A percentile compares a stretch with the other conserved stretches of the same genome.
Conservation (phyloP, 2,888 invertebrate species). For the Nemotelus pantherinus region DNA sequence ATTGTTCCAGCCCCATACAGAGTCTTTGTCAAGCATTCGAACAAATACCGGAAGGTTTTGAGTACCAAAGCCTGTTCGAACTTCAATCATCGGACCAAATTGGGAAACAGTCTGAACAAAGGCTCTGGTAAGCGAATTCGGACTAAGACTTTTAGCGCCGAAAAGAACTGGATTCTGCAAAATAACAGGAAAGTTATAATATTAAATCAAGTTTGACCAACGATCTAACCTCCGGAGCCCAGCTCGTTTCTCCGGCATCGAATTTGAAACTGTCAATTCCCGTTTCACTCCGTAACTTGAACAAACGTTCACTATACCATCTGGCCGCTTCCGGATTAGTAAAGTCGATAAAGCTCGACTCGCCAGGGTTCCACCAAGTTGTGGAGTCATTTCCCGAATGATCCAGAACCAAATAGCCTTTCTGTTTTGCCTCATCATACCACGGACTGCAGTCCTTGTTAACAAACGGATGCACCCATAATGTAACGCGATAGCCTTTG, state of each 20-base stretch:
- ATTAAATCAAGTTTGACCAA: background rate
- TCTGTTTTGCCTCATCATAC: slow-evolving; percentile 68
- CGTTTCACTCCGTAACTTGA: slow-evolving; percentile 68
- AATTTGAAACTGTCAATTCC: slow-evolving; percentile 81
- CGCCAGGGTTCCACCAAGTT: slow-evolving; percentile 66
- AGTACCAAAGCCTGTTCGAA: slow-evolving; percentile 71
- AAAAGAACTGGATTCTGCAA: slow-evolving; percentile 68
- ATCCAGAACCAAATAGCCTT: slow-evolving; percentile 67
- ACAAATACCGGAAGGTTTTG: slow-evolving; percentile 75
- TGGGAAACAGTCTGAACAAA: slow-evolving; percentile 68
- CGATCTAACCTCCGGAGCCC: slow-evolving; percentile 66
- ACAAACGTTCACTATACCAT: slow-evolving; percentile 68
- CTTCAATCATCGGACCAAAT: slow-evolving; percentile 73
- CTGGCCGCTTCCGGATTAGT: slow-evolving; percentile 71
- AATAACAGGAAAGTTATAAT: slow-evolving; percentile 2
- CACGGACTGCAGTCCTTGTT: slow-evolving; percentile 75
- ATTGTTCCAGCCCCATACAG: slow-evolving; percentile 72
- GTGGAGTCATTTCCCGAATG: slow-evolving; percentile 62
- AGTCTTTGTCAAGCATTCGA: slow-evolving; percentile 79
- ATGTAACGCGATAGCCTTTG: slow-evolving; percentile 77
- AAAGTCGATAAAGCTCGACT: slow-evolving; percentile 73
- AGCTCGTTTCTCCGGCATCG: slow-evolving; percentile 78
- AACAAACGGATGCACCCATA: slow-evolving; percentile 90
- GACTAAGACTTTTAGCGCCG: slow-evolving; percentile 66
- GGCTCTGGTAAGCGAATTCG: slow-evolving; percentile 64